Evolutionary conservation across 2,113 vertebrate species (phyloP).

Genomic region (Otocyon megalotis): DNA sequence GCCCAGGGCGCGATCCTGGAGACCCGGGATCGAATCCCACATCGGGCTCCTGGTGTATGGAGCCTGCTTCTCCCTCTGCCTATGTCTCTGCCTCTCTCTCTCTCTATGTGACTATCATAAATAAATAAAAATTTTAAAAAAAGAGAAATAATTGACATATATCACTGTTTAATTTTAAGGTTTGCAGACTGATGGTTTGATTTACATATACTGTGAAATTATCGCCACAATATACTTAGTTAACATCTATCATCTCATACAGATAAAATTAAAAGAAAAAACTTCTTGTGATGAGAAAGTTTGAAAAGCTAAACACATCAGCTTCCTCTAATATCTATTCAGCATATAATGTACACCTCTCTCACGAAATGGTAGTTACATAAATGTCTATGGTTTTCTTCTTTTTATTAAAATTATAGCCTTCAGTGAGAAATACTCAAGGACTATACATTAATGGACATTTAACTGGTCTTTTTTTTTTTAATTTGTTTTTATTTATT

Average conservation of each 20-base stretch:
- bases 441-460: neutral
- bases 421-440: neutral
- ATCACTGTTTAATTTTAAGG: neutral
- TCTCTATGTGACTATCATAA: too few species aligned
- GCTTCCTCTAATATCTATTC: neutral
- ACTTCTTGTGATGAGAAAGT: neutral
- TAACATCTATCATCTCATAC: neutral
- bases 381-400: neutral
- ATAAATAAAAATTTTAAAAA: too few species aligned
- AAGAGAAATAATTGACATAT: neutral
- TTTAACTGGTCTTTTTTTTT: neutral
- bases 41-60: too few species aligned
- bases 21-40: too few species aligned
- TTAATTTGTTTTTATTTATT: too few species aligned
- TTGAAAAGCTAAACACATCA: neutral
- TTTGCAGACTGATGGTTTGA: neutral
- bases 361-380: neutral
- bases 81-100: too few species aligned
- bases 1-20: too few species aligned
- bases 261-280: neutral
- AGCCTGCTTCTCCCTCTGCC: too few species aligned
- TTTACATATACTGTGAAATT: neutral
- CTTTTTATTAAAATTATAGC: neutral
- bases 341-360: neutral
- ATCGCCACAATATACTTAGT: neutral